Evolutionary conservation across 2,113 vertebrate species (phyloP).

Genomic region (Percina caprodes): DNA sequence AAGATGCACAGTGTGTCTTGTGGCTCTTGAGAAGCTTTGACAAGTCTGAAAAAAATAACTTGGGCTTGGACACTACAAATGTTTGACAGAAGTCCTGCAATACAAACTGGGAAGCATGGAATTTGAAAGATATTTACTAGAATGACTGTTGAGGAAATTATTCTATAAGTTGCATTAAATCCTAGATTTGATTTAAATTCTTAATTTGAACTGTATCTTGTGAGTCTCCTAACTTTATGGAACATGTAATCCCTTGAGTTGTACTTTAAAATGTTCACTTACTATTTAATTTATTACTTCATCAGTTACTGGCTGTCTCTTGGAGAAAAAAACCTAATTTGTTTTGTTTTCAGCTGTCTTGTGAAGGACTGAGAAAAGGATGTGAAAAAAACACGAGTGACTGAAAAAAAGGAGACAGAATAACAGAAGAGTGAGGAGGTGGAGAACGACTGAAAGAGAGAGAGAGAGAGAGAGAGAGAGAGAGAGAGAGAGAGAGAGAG

Average conservation of each 20-base stretch:
- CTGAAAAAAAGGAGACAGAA: not conserved
- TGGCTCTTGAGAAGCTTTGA: constrained; percentile 2
- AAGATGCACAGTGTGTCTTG: not conserved
- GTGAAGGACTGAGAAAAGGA: not conserved
- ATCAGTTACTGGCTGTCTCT: not conserved
- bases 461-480: not conserved
- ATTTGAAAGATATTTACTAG: not conserved
- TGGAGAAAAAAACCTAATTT: not conserved
- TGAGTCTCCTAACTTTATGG: not conserved
- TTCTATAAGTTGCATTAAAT: not conserved
- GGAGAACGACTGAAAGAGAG: not conserved
- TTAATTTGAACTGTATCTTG: not conserved
- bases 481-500: not conserved
- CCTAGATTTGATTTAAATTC: too few species aligned
- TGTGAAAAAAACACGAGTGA: not conserved
- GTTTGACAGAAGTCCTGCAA: not conserved
- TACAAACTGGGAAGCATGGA: not conserved
- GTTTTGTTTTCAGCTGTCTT: constrained; percentile 8
- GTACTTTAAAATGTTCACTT: not conserved
- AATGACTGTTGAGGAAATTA: not conserved
- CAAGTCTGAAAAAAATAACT: not conserved
- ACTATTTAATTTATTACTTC: not conserved
- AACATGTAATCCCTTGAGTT: not conserved
- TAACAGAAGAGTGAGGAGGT: not conserved
- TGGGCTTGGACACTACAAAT: not conserved